Conservation (phyloP, 2,888 invertebrate genomes). For the Phyllotreta cruciferae region DNA sequence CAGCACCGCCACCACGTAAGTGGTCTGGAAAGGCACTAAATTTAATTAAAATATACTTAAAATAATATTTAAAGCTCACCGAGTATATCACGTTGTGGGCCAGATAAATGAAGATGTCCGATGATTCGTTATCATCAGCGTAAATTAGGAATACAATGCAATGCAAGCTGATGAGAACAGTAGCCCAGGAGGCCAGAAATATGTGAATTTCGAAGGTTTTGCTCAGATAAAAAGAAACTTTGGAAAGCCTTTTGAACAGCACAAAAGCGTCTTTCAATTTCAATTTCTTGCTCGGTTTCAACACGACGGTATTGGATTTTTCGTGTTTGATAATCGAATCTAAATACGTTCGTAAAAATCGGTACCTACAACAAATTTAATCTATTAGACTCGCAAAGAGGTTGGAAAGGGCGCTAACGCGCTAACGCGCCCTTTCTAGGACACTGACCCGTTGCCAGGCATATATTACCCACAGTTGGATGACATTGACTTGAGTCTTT, state of each 20-base stretch:
- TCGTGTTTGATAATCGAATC: background rate
- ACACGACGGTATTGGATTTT: background rate
- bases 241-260: background rate
- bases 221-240: background rate
- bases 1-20: constrained; percentile 23
- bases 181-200: background rate
- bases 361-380: constrained; percentile 23
- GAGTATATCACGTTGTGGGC: background rate
- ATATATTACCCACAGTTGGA: too few species aligned
- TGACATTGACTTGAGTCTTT: too few species aligned
- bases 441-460: too few species aligned
- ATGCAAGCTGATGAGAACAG: background rate
- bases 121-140: background rate
- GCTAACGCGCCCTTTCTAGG: too few species aligned
- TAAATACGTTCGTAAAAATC: constrained; percentile 2
- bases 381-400: too few species aligned
- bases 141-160: constrained; percentile 2
- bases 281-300: background rate
- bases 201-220: constrained; percentile 2
- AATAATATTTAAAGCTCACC: constrained; percentile 3
- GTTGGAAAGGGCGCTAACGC: too few species aligned
- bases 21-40: constrained; percentile 19
- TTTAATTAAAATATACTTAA: too few species aligned
- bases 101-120: constrained; percentile 4
- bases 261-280: constrained; percentile 7